Base-by-base conservation (phyloP, 2,113 vertebrate species). In the Oncorhynchus kisutch region DNA sequence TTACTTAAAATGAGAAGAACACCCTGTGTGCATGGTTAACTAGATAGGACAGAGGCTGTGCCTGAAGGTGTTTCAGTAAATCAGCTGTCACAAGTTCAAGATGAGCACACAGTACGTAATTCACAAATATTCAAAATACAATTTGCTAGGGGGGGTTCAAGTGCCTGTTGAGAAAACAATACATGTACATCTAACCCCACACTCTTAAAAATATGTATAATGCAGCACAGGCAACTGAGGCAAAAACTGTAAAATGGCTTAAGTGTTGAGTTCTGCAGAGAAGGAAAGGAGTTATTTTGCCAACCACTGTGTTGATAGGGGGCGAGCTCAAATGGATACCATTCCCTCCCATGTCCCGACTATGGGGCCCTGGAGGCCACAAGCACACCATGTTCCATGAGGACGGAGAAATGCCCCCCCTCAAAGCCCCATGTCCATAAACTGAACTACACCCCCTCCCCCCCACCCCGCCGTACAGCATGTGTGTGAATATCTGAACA, bases 401-500 rank as follows among this genome's bases (percentile, higher is more conserved):
- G 72, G 59, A 45, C 69, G 75, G 85, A 79, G 78, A 89, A 84
- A 75, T 66, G 73, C 82, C 75, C 78, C 20, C n/a, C 66, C 25
- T 20, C 29, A 31, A 27, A 45, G 39, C 39, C 39, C 39, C 39
- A 12, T 45, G 18, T 59, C 57, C 29, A 62, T 34, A 49, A 67
- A 54, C 34, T 29, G 20, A 77, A 49, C 24, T 67, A 68, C 66
- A 64, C 67, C n/a, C n/a, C n/a, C n/a, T n/a, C n/a, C n/a, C 39
- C 39, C 39, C 24, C 14, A 1, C 39, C 9, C 39, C 9, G 89
- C 31, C 31, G 85, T 88, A 86, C 84, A 82, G 78, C 88, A 85
- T 88, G 87, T 86, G 88, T 87, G 90, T 79, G 84, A 90, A 88
- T 84, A 80, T 88, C 76, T 80, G 14, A 79, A 86, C 75, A 73